Evolutionary conservation across 1,140 invertebrate species (phyloP).

Genomic region (Nasonia longicornis): DNA sequence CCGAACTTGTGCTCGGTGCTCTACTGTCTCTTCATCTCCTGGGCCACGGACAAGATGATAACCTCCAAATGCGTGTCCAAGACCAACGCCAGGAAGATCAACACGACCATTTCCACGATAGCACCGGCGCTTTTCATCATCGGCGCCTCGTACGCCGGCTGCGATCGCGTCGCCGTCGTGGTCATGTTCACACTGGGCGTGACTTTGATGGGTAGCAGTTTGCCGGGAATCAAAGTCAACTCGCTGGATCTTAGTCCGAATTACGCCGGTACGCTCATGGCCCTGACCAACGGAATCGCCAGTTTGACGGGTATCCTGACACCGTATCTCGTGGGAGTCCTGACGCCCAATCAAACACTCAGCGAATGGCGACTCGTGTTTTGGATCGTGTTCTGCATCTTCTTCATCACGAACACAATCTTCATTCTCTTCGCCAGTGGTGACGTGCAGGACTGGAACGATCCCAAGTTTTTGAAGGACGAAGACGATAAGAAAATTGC

Average conservation of each 20-base stretch:
- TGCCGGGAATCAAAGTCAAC: conserved; percentile 78
- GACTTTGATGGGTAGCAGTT: conserved; percentile 76
- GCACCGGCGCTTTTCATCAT: conserved; percentile 83
- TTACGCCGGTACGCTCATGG: conserved; percentile 87
- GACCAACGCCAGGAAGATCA: conserved; percentile 77
- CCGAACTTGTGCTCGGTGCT: conserved; percentile 82
- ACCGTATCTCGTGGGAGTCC: conserved; percentile 82
- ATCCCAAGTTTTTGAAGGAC: conserved; percentile 57
- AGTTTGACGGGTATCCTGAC: conserved; percentile 84
- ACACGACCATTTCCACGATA: conserved; percentile 79
- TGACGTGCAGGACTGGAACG: conserved; percentile 80
- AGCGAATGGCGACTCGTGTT: conserved; percentile 86
- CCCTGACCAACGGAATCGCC: conserved; percentile 86
- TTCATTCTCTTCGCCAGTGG: conserved; percentile 80
- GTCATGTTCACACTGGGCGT: conserved; percentile 78
- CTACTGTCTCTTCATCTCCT: conserved; percentile 75
- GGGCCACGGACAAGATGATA: conserved; percentile 77
- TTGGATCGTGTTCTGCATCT: conserved; percentile 82
- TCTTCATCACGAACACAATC: conserved; percentile 80
- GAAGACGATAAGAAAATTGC: conserved; percentile 28
- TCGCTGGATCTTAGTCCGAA: conserved; percentile 88
- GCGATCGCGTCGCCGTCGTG: conserved; percentile 75
- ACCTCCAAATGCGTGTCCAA: conserved; percentile 71
- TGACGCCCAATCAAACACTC: conserved; percentile 79
- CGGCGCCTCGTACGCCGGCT: conserved; percentile 84